Percentiles rank a stretch among this genome's conserved stretches.
Conservation (phyloP, 2,113 vertebrate genomes). For the Nerophis ophidion region DNA sequence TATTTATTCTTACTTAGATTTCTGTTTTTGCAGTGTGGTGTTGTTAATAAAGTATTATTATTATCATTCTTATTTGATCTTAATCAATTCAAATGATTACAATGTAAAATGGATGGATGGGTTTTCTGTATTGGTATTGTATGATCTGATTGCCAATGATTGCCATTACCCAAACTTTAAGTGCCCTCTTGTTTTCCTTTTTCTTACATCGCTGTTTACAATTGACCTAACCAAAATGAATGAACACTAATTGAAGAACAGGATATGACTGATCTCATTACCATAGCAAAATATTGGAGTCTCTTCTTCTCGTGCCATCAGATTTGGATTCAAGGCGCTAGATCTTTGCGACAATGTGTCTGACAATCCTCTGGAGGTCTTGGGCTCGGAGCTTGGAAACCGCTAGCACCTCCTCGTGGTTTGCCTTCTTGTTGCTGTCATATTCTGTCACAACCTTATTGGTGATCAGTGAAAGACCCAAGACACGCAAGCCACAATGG, state of each 20-base stretch:
- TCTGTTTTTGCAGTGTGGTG: too few relatives aligned
- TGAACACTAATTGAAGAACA: background rate
- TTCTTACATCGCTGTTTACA: too few relatives aligned
- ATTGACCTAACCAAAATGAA: background rate
- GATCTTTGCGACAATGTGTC: conserved; percentile 51
- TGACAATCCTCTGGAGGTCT: conserved; percentile 63
- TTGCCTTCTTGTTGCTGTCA: conserved; percentile 50
- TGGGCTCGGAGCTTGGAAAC: conserved; percentile 43
- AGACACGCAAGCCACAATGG: conserved; percentile 71
- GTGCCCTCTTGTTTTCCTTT: too few relatives aligned
- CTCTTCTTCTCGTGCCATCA: background rate
- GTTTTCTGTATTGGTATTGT: too few relatives aligned
- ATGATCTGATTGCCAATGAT: too few relatives aligned
- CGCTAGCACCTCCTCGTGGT: conserved; percentile 66
- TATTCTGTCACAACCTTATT: conserved; percentile 71
- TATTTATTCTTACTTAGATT: too few relatives aligned
- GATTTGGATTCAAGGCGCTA: conserved; percentile 9
- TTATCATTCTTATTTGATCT: too few relatives aligned
- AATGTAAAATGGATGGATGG: too few relatives aligned
- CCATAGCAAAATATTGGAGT: background rate
- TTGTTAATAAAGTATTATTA: too few relatives aligned
- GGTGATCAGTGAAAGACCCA: conserved; percentile 76
- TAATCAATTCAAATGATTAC: too few relatives aligned
- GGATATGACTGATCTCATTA: background rate
- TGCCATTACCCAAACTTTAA: too few relatives aligned